A percentile compares a stretch with the other conserved stretches of the same genome.
These are phyloP conservation scores for Abrostola tripartita DNA, from an alignment of 2,888 invertebrate genomes.

Conservation along the genomic window DNA sequence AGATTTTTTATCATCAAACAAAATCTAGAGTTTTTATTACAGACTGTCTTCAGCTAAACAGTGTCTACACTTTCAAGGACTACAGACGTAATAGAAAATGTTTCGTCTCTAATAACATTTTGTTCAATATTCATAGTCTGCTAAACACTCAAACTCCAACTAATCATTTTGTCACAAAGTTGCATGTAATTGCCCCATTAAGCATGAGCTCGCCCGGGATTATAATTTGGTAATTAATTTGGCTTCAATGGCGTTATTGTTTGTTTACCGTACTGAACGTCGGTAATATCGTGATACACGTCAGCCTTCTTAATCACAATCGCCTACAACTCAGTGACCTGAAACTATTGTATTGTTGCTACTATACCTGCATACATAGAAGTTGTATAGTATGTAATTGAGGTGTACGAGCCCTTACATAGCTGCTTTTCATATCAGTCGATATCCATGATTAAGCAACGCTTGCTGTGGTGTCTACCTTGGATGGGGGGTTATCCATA, in stretches of 20 bases:
- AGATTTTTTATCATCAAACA: background rate
- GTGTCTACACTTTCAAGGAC: no score
- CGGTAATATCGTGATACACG: conserved; percentile 19
- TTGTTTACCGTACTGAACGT: conserved; percentile 27
- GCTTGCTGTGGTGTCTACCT: no score
- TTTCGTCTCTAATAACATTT: conserved; percentile 1
- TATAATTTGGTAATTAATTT: conserved; percentile 35
- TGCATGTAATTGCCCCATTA: conserved; percentile 20
- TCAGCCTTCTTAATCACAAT: conserved; percentile 22
- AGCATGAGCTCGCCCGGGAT: conserved; percentile 6
- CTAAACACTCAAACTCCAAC: background rate
- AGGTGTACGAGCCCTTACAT: background rate
- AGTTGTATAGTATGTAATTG: background rate
- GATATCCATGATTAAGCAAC: no score
- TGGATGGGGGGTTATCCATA: no score
- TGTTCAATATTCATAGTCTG: background rate
- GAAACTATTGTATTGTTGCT: conserved; percentile 7
- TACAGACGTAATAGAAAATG: no score
- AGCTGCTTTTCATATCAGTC: no score
- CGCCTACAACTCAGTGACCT: conserved; percentile 15
- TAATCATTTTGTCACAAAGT: conserved; percentile 10
- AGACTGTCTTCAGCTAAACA: no score
- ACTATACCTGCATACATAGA: background rate
- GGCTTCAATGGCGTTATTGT: conserved; percentile 9
- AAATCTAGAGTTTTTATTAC: no score